A percentile compares a stretch with the other conserved stretches of the same genome.
These are phyloP conservation scores for Drosophila phalerata DNA, from an alignment of 2,888 invertebrate species.

Conservation along the genomic window DNA sequence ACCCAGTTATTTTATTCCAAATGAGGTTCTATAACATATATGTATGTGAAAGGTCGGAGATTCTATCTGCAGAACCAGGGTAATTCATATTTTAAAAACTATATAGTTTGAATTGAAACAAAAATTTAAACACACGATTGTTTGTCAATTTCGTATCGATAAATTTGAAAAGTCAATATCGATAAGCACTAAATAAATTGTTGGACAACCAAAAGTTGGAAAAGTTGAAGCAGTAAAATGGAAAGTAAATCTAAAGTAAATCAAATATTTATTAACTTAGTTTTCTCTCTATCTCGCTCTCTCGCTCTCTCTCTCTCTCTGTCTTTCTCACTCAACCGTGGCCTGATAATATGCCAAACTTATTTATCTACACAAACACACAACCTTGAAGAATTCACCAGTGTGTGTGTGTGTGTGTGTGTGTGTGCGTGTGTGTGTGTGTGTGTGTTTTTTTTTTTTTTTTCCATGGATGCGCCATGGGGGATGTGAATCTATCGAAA, in stretches of 20 bases:
- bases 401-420: conserved; percentile 14
- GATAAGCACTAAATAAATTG: neutral
- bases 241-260: conserved; percentile 8
- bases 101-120: neutral
- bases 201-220: neutral
- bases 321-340: neutral
- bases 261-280: conserved; percentile 14
- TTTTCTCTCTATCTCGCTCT: neutral
- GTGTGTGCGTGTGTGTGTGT: conserved; percentile 23
- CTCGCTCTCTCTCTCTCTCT: neutral
- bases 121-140: neutral
- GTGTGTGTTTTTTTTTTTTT: no score
- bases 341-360: conserved; percentile 17
- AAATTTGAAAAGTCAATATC: conserved; percentile 3
- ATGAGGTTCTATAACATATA: no score
- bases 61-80: no score
- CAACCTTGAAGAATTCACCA: conserved; percentile 39
- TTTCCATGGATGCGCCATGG: no score
- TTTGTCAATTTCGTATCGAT: neutral
- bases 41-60: no score
- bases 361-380: conserved; percentile 11
- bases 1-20: no score
- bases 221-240: neutral
- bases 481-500: no score
- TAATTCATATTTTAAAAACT: neutral